These are phyloP conservation scores for Himalopsyche japonica DNA, from an alignment of 2,888 invertebrate genomes.

Conservation along the genomic window DNA sequence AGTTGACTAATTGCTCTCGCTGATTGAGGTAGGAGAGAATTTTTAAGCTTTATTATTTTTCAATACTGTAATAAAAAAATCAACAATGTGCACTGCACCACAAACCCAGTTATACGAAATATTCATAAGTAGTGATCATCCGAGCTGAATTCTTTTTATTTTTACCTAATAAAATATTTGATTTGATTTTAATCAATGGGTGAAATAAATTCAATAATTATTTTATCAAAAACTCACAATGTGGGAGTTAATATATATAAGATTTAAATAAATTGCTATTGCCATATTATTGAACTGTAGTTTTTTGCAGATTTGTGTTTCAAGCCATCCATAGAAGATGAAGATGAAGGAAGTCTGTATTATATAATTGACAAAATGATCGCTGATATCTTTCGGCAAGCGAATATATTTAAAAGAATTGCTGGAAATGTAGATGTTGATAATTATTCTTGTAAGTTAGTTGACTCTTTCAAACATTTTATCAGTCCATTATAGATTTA, in stretches of 20 bases:
- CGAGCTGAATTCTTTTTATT: too few species aligned
- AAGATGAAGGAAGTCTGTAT: constrained; percentile 68
- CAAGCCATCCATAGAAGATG: constrained; percentile 71
- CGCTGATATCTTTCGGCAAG: constrained; percentile 77
- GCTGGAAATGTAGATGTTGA: constrained; percentile 54
- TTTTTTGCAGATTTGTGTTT: constrained; percentile 63
- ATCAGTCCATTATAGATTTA: background rate
- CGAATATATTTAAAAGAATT: constrained; percentile 71
- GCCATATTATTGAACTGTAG: too few species aligned
- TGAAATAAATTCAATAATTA: background rate
- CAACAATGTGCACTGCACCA: too few species aligned
- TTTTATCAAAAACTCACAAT: background rate
- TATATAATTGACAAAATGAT: constrained; percentile 70
- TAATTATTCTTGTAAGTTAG: constrained; percentile 51
- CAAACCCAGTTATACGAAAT: too few species aligned
- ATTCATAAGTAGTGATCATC: too few species aligned
- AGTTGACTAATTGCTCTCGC: too few species aligned
- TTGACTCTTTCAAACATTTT: background rate
- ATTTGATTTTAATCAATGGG: background rate
- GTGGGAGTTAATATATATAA: too few species aligned
- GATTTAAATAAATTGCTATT: too few species aligned
- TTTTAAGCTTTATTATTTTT: too few species aligned
- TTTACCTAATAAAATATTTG: too few species aligned
- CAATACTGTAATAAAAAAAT: too few species aligned
- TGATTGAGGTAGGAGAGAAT: too few species aligned